These are phyloP conservation scores for Podarcis raffonei DNA, from an alignment of 2,113 vertebrate genomes.

Conservation along the genomic window DNA sequence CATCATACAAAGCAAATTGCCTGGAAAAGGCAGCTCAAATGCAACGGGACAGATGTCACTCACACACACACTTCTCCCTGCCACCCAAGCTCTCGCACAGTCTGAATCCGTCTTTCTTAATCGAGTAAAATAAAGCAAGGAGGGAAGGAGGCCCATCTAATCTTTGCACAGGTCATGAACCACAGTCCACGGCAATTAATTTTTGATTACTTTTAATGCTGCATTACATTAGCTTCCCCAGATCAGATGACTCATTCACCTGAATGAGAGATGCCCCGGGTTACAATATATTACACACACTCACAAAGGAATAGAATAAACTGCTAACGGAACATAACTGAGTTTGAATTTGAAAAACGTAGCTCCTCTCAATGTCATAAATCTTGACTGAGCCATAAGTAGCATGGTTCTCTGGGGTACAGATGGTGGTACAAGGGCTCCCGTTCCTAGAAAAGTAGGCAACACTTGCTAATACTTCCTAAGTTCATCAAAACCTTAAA, in stretches of 20 bases:
- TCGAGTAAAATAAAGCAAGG: neutral
- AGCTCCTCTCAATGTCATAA: neutral
- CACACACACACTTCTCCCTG: neutral
- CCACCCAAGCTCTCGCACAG: neutral
- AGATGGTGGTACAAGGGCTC: neutral
- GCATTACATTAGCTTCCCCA: neutral
- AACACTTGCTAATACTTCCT: neutral
- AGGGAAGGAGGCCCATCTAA: neutral
- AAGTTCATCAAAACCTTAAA: neutral
- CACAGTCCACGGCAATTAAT: neutral
- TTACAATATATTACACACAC: neutral
- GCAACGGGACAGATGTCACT: neutral
- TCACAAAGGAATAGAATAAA: neutral
- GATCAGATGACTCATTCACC: neutral
- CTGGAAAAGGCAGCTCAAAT: neutral
- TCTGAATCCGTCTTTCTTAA: neutral
- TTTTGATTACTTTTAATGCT: conserved; percentile 9
- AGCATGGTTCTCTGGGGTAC: neutral
- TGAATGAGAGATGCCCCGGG: neutral
- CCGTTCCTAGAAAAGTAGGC: neutral
- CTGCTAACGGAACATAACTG: neutral
- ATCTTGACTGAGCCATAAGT: neutral
- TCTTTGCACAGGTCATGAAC: neutral
- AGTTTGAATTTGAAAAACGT: neutral
- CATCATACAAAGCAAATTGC: neutral